Evolutionary conservation across 2,113 vertebrate genomes (phyloP).

Genomic region (Charina bottae): DNA sequence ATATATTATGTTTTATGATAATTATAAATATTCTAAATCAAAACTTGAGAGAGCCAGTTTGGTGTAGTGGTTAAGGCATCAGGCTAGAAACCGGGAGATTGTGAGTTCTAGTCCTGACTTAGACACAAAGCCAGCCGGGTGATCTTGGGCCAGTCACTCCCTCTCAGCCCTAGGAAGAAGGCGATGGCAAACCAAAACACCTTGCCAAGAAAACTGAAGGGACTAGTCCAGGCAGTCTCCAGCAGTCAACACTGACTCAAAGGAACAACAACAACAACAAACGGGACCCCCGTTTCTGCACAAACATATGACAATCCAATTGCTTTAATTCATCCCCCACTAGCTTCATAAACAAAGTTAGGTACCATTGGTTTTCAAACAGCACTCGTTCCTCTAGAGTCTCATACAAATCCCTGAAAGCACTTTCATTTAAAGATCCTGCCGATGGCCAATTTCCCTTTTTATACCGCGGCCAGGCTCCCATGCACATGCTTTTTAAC

Average conservation of each 20-base stretch:
- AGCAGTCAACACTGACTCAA: neutral
- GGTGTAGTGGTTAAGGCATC: neutral
- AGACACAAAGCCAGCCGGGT: neutral
- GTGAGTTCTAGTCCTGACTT: neutral
- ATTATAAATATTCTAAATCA: neutral
- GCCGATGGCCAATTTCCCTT: no score
- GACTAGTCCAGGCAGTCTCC: neutral
- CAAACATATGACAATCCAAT: no score
- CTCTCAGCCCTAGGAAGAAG: neutral
- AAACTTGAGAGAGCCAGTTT: neutral
- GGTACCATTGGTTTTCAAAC: no score
- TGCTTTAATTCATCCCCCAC: no score
- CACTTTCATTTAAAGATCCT: no score
- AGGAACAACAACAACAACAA: no score
- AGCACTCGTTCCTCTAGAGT: no score
- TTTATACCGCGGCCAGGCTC: no score
- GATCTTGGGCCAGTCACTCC: neutral
- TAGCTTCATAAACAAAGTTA: no score
- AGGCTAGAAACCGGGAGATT: neutral
- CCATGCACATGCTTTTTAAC: no score
- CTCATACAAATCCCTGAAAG: no score
- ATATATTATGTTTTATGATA: neutral
- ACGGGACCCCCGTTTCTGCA: no score
- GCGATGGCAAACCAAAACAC: neutral
- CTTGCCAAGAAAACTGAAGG: neutral